A percentile compares a stretch with the other conserved stretches of the same genome.
Evolutionary conservation across 2,888 invertebrate genomes (phyloP).

Genomic region (Marasmarcha lunaedactyla): DNA sequence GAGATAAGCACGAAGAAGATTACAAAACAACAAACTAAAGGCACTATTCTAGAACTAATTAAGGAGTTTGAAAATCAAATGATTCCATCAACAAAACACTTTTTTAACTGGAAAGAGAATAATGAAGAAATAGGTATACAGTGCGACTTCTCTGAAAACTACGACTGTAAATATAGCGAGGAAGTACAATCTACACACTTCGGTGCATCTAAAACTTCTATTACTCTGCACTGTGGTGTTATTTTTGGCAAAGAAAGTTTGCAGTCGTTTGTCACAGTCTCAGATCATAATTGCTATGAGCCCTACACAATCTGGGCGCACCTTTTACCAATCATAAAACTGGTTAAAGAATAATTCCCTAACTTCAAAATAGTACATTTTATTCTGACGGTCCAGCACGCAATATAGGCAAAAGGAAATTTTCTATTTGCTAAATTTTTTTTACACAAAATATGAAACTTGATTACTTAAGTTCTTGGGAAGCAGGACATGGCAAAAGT

Average conservation of each 20-base stretch:
- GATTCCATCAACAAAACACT: too few relatives aligned
- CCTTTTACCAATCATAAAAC: neutral
- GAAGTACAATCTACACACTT: slow-evolving; percentile 6
- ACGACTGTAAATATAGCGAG: slow-evolving; percentile 1
- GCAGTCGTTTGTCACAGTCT: slow-evolving; percentile 6
- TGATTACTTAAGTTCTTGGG: neutral
- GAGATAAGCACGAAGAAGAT: too few relatives aligned
- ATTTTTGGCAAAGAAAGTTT: neutral
- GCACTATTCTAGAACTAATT: too few relatives aligned
- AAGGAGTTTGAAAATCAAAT: too few relatives aligned
- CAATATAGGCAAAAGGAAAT: slow-evolving; percentile 1
- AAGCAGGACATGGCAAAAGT: slow-evolving; percentile 5
- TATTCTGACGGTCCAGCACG: slow-evolving; percentile 1
- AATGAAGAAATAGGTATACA: too few relatives aligned
- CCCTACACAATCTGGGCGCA: neutral
- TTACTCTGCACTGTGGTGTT: slow-evolving; percentile 3
- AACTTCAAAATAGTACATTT: neutral
- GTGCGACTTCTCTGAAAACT: slow-evolving; percentile 4
- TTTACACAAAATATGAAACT: neutral
- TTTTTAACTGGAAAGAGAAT: too few relatives aligned
- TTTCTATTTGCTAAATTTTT: neutral
- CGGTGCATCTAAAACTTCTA: slow-evolving; percentile 2
- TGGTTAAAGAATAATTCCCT: neutral
- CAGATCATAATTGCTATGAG: too few relatives aligned
- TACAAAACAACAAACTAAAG: too few relatives aligned